These are phyloP conservation scores for Madoqua kirkii DNA, from an alignment of 2,113 vertebrate genomes.

Conservation along the genomic window DNA sequence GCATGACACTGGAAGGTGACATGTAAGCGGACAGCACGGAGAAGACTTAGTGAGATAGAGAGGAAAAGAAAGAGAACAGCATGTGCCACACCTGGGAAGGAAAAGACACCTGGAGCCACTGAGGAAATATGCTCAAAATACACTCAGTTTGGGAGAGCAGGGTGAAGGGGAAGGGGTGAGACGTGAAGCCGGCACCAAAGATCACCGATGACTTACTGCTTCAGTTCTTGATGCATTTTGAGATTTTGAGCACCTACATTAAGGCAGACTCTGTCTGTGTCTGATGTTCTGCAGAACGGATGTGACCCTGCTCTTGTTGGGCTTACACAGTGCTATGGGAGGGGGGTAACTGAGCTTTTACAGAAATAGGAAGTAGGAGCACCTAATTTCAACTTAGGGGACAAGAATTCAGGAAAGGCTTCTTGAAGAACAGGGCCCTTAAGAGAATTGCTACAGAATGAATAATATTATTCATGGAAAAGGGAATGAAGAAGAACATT, in stretches of 20 bases:
- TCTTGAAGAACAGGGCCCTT: not conserved
- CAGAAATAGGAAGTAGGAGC: not conserved
- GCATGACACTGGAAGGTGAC: not conserved
- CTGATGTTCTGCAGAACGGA: not conserved
- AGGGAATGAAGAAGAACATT: not conserved
- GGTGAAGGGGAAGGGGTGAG: not conserved
- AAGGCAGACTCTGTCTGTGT: not conserved
- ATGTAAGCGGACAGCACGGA: fast-evolving
- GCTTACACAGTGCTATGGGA: not conserved
- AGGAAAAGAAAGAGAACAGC: not conserved
- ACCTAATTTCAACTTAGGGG: not conserved
- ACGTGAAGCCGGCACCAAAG: not conserved
- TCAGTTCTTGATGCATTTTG: not conserved
- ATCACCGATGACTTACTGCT: not conserved
- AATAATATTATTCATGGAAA: not conserved
- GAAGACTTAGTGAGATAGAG: not conserved
- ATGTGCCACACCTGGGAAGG: not conserved
- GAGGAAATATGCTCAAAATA: not conserved
- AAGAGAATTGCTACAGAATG: not conserved
- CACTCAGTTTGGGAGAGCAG: not conserved
- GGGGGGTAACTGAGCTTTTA: not conserved
- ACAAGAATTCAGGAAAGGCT: not conserved
- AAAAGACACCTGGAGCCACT: not conserved
- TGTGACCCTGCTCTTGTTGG: not conserved
- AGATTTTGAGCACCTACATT: not conserved